phyloP scores from a whole-genome alignment of 2,797 vertebrate species.

The Semotilus atromaculatus region DNA sequence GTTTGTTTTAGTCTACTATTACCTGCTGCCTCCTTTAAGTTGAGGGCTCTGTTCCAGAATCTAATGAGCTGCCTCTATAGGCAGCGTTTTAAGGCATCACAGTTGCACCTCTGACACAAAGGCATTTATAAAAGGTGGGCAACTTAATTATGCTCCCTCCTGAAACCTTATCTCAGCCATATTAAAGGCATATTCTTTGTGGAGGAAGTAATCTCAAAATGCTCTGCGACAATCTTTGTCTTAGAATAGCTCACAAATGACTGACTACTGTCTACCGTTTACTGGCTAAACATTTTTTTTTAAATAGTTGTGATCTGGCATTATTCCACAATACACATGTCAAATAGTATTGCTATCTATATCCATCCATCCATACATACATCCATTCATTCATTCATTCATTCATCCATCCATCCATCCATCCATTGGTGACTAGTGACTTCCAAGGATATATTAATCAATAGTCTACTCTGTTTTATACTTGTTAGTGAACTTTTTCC shows the following conservation, averaged over 20 bases:
- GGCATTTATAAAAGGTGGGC: not conserved
- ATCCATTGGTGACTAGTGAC: no score
- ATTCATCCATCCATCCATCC: no score
- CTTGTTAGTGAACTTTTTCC: conserved; percentile 1
- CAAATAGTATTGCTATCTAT: no score
- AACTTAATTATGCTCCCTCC: not conserved
- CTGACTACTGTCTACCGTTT: not conserved
- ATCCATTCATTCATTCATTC: no score
- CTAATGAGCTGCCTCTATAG: conserved; percentile 17
- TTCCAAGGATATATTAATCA: not conserved
- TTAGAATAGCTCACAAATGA: not conserved
- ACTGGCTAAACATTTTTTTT: not conserved
- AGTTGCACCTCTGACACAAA: not conserved
- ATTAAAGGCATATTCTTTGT: not conserved
- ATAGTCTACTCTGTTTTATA: not conserved
- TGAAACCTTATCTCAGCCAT: not conserved
- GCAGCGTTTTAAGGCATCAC: not conserved
- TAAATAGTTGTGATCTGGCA: not conserved
- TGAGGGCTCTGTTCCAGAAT: not conserved
- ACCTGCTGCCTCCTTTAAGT: conserved; percentile 6
- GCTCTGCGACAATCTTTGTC: not conserved
- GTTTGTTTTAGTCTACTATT: conserved; percentile 26
- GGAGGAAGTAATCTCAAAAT: not conserved
- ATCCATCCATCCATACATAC: no score
- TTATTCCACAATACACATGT: not conserved